phyloP scores from a whole-genome alignment of 2,888 invertebrate species.

The Disparrhopalites patrizii region DNA sequence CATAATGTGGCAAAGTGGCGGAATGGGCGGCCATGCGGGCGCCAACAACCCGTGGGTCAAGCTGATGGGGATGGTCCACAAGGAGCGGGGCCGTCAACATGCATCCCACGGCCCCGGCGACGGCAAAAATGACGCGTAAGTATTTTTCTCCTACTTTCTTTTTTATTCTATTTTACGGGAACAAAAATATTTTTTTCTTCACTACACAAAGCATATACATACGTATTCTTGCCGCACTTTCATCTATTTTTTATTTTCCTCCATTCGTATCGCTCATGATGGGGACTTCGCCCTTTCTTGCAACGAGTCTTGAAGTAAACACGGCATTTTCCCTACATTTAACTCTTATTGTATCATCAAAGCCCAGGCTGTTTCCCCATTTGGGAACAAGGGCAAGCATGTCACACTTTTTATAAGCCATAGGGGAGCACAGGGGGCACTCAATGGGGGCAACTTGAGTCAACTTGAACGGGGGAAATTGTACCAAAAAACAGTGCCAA shows the following conservation, averaged over 20 bases:
- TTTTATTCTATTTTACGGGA: neutral
- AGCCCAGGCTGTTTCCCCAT: too few relatives aligned
- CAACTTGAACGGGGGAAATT: too few relatives aligned
- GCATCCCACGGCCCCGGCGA: constrained; percentile 53
- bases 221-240: neutral
- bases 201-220: neutral
- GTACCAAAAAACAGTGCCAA: too few relatives aligned
- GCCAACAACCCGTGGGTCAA: constrained; percentile 79
- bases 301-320: too few relatives aligned
- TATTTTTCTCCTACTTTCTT: neutral
- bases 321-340: too few relatives aligned
- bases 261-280: neutral
- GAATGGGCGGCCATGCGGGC: constrained; percentile 66
- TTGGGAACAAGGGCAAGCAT: too few relatives aligned
- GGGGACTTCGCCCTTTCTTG: neutral
- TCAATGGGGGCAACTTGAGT: too few relatives aligned
- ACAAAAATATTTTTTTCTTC: too few relatives aligned
- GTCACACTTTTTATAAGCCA: too few relatives aligned
- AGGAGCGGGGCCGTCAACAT: constrained; percentile 65
- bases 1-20: constrained; percentile 69
- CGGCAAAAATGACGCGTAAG: constrained; percentile 50
- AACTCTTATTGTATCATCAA: too few relatives aligned
- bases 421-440: too few relatives aligned
- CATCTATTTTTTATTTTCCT: neutral
- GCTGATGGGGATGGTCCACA: constrained; percentile 70